Evolutionary conservation across 2,797 vertebrate genomes (phyloP).

Genomic region (Sebastes cheni): DNA sequence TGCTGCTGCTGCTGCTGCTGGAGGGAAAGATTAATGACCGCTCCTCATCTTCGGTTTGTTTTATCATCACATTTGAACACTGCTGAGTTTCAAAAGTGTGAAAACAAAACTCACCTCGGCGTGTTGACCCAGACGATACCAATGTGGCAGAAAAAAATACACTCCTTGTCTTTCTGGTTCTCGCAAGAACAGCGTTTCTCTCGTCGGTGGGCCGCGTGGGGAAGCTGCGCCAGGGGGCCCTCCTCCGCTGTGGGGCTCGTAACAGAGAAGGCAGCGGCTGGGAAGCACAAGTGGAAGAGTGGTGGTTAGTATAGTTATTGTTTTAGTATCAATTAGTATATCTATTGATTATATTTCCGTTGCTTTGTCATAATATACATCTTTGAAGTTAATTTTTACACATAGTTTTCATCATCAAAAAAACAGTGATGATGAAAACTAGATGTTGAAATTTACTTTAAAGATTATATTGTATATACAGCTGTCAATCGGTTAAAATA

Average conservation of each 20-base stretch:
- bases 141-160: constrained; percentile 87
- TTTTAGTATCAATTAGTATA: not conserved
- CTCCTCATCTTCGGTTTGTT: not conserved
- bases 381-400: not conserved
- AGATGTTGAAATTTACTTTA: not conserved
- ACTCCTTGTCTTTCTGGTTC: constrained; percentile 85
- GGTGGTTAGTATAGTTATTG: not conserved
- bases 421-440: not conserved
- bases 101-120: constrained; percentile 75
- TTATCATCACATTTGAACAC: not conserved
- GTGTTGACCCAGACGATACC: constrained; percentile 87
- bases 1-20: not conserved
- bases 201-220: constrained; percentile 56
- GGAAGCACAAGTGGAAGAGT: not conserved
- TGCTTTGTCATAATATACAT: not conserved
- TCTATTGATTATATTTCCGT: not conserved
- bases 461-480: not conserved
- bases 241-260: constrained; percentile 31
- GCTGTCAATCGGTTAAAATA: no score
- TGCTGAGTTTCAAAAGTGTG: not conserved
- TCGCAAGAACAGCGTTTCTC: constrained; percentile 85
- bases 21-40: not conserved
- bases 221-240: constrained; percentile 41
- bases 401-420: not conserved
- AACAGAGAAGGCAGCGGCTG: constrained; percentile 20